A percentile compares a stretch with the other conserved stretches of the same genome.
Evolutionary conservation across 2,888 invertebrate genomes (phyloP).

Genomic region (Noctua comes): DNA sequence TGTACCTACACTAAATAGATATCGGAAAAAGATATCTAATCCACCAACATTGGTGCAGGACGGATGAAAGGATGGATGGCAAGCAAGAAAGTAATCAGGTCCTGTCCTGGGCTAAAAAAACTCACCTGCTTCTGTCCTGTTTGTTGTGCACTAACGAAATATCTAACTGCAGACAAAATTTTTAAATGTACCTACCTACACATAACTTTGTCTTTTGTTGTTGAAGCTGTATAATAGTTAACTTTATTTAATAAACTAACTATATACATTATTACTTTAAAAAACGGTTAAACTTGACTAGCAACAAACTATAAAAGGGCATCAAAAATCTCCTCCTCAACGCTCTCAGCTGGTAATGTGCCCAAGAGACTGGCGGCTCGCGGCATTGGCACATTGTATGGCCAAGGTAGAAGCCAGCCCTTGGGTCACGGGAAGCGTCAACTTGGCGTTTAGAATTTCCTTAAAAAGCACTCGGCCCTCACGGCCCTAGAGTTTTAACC

Average conservation of each 20-base stretch:
- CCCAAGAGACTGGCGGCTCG: no score
- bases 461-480: not conserved
- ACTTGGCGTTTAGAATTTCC: not conserved
- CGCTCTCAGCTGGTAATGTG: no score
- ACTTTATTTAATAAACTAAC: no score
- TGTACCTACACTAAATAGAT: not conserved
- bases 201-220: no score
- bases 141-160: not conserved
- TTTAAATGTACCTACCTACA: no score
- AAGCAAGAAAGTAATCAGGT: not conserved
- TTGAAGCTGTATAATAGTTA: no score
- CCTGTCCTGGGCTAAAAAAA: not conserved
- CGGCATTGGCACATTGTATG: not conserved
- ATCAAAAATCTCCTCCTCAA: no score
- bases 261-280: no score
- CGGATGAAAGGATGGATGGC: not conserved
- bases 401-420: not conserved
- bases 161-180: no score
- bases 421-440: not conserved
- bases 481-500: not conserved
- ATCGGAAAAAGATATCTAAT: not conserved
- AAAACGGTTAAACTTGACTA: no score
- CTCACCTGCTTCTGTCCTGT: not conserved
- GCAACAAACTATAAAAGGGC: no score
- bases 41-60: not conserved